A percentile compares a stretch with the other conserved stretches of the same genome.
Evolutionary conservation across 2,797 vertebrate species (phyloP).

Genomic region (Pachyuromys duprasi): DNA sequence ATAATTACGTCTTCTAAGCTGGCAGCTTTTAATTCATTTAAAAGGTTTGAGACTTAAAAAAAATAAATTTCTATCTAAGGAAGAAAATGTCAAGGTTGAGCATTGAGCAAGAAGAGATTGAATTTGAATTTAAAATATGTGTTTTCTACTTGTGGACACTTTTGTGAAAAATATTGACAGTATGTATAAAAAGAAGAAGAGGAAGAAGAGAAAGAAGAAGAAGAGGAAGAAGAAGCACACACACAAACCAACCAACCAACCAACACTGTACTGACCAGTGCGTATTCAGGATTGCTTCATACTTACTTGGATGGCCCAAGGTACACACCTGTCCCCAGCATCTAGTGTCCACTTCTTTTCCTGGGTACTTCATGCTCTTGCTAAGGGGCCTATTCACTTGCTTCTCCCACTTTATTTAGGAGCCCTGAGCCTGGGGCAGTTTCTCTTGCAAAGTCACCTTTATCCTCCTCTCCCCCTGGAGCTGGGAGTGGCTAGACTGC

Average conservation of each 20-base stretch:
- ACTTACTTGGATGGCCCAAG: neutral
- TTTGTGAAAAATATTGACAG: neutral
- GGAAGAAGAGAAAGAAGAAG: neutral
- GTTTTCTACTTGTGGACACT: neutral
- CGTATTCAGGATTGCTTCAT: neutral
- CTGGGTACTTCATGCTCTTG: neutral
- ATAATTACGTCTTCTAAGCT: slow-evolving; percentile 1
- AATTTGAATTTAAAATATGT: neutral
- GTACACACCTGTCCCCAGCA: neutral
- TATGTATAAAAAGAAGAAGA: neutral
- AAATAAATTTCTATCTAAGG: neutral
- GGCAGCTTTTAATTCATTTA: slow-evolving; percentile 26
- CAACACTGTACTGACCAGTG: neutral
- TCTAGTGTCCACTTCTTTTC: neutral
- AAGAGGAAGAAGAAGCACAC: neutral
- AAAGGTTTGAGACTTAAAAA: neutral
- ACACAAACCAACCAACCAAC: neutral
- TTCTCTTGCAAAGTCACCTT: neutral
- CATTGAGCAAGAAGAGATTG: neutral
- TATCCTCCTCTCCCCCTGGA: neutral
- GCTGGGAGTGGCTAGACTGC: neutral
- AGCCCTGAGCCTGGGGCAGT: neutral
- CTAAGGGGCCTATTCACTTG: neutral
- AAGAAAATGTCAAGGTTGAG: neutral
- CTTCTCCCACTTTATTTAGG: neutral